phyloP scores from a whole-genome alignment of 2,888 invertebrate species.

The Leucozona laternaria region DNA sequence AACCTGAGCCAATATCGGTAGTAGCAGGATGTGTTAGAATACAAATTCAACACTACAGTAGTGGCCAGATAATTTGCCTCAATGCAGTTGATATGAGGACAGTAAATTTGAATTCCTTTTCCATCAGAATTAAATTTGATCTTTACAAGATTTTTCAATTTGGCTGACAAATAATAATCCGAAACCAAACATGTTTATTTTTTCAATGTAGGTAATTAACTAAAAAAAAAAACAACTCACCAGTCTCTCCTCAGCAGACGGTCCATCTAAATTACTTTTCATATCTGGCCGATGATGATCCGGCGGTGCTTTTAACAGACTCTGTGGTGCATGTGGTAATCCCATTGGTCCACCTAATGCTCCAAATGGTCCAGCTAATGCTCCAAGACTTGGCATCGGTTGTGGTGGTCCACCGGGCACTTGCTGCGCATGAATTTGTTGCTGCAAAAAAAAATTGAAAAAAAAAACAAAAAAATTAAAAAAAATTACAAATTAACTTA shows the following conservation, averaged over 20 bases:
- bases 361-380: constrained; percentile 82
- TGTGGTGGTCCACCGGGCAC: constrained; percentile 87
- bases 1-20: too few relatives aligned
- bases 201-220: too few relatives aligned
- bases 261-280: constrained; percentile 84
- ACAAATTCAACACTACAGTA: too few relatives aligned
- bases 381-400: constrained; percentile 84
- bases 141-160: too few relatives aligned
- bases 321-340: constrained; percentile 83
- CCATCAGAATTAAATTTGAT: too few relatives aligned
- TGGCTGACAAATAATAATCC: too few relatives aligned
- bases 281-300: constrained; percentile 84
- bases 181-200: too few relatives aligned
- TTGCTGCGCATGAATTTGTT: constrained; percentile 96
- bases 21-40: too few relatives aligned
- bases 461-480: constrained; percentile 40
- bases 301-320: constrained; percentile 83
- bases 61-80: too few relatives aligned
- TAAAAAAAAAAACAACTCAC: constrained; percentile 79
- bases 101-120: too few relatives aligned
- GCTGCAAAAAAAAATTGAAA: constrained; percentile 85
- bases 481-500: constrained; percentile 7
- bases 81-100: too few relatives aligned
- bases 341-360: constrained; percentile 83
- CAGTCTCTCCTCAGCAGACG: constrained; percentile 86